These are phyloP conservation scores for Apolygus lucorum DNA, from an alignment of 1,140 invertebrate genomes.

Conservation along the genomic window DNA sequence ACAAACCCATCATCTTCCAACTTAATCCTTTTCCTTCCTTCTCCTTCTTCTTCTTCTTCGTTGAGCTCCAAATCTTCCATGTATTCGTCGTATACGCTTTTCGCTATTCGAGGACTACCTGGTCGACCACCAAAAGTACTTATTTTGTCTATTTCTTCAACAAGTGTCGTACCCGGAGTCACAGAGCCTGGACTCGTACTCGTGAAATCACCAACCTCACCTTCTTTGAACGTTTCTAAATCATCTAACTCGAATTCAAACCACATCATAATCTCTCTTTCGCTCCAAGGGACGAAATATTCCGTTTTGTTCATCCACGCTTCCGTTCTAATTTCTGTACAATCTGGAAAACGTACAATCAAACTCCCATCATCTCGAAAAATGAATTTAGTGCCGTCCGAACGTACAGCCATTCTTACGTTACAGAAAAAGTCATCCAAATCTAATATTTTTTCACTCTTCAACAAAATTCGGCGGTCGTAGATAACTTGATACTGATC, in stretches of 20 bases:
- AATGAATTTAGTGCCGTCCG: conserved; percentile 7
- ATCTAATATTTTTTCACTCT: conserved; percentile 4
- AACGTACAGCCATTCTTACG: neutral
- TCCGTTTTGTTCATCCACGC: neutral
- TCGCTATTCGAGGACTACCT: too few relatives aligned
- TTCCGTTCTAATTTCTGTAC: conserved; percentile 15
- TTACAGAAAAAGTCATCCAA: conserved; percentile 13
- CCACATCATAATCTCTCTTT: conserved; percentile 9
- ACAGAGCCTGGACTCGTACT: too few relatives aligned
- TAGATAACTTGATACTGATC: neutral
- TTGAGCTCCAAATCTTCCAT: neutral
- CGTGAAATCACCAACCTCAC: too few relatives aligned
- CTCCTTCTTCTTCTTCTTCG: neutral
- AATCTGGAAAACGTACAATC: conserved; percentile 8
- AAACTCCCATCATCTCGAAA: neutral
- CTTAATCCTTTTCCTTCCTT: neutral
- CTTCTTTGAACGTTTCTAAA: too few relatives aligned
- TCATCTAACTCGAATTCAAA: conserved; percentile 3
- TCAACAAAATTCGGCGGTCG: neutral
- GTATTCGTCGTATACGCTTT: neutral
- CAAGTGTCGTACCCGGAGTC: too few relatives aligned
- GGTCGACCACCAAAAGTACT: too few relatives aligned
- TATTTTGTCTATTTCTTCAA: too few relatives aligned
- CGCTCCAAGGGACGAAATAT: conserved; percentile 7
- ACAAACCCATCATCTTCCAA: conserved; percentile 5